Evolutionary conservation across 2,113 vertebrate genomes (phyloP).

Genomic region (Sterrhoptilus dennistouni): DNA sequence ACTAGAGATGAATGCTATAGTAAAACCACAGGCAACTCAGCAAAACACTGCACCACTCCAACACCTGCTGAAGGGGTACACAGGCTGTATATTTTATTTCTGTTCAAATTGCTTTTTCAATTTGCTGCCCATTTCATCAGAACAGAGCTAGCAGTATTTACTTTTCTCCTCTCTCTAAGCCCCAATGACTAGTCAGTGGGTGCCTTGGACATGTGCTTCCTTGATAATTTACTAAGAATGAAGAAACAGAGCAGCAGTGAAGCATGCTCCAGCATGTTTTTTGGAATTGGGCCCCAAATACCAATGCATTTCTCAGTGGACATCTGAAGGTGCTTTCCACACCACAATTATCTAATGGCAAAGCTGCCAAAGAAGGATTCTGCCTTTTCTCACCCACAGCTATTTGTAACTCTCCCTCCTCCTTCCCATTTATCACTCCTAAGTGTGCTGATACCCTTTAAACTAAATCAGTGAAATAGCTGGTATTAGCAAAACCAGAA

Average conservation of each 20-base stretch:
- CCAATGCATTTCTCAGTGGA: neutral
- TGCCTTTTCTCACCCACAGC: conserved; percentile 28
- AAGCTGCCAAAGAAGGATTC: conserved; percentile 8
- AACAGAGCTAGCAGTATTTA: neutral
- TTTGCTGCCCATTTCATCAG: neutral
- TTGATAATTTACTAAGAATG: neutral
- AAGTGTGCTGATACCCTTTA: conserved; percentile 32
- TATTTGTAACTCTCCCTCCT: conserved; percentile 30
- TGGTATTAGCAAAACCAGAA: conserved; percentile 3
- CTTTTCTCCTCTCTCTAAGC: neutral
- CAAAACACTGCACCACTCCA: neutral
- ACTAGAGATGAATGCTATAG: neutral
- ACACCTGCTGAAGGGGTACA: neutral
- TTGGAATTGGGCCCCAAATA: neutral
- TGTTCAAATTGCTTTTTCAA: neutral
- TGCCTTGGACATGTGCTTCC: neutral
- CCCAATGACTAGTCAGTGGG: neutral
- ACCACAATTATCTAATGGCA: conserved; percentile 6
- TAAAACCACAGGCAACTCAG: neutral
- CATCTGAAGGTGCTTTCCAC: neutral
- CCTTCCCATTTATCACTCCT: conserved; percentile 31
- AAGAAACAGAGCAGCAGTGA: neutral
- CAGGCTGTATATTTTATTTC: neutral
- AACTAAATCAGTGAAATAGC: conserved; percentile 17
- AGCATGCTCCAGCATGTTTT: neutral